Conservation (phyloP, 2,797 vertebrate genomes). For the Loris lydekkerianus region DNA sequence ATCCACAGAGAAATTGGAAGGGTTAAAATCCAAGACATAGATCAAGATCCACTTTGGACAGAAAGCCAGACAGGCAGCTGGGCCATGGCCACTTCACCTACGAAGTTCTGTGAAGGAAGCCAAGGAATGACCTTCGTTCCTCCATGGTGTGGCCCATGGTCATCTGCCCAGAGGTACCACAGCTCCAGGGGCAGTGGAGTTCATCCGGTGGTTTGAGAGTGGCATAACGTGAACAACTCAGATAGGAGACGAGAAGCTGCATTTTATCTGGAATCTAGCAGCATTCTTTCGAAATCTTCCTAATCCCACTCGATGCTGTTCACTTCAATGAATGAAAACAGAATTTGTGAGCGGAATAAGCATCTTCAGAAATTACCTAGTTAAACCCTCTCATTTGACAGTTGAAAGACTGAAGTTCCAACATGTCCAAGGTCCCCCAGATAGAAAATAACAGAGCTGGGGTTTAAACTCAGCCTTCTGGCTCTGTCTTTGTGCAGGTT, state of each 20-base stretch:
- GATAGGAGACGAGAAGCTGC: neutral
- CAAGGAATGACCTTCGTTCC: rapidly evolving
- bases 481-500: neutral
- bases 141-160: rapidly evolving
- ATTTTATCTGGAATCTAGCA: neutral
- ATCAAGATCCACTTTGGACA: rapidly evolving
- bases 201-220: neutral
- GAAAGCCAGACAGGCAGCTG: rapidly evolving
- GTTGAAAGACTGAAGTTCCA: neutral
- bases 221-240: neutral
- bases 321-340: neutral
- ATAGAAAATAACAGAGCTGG: rapidly evolving
- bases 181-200: neutral
- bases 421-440: neutral
- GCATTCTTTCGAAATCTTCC: rapidly evolving
- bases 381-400: constrained; percentile 8
- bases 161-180: neutral
- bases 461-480: neutral
- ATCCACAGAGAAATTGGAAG: neutral
- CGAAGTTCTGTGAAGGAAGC: rapidly evolving
- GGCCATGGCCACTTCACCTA: rapidly evolving
- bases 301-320: neutral
- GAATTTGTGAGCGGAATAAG: neutral
- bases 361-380: neutral
- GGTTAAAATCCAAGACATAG: neutral